Base-by-base conservation (phyloP, 2,888 invertebrate genomes). In the Pyrochroa serraticornis region DNA sequence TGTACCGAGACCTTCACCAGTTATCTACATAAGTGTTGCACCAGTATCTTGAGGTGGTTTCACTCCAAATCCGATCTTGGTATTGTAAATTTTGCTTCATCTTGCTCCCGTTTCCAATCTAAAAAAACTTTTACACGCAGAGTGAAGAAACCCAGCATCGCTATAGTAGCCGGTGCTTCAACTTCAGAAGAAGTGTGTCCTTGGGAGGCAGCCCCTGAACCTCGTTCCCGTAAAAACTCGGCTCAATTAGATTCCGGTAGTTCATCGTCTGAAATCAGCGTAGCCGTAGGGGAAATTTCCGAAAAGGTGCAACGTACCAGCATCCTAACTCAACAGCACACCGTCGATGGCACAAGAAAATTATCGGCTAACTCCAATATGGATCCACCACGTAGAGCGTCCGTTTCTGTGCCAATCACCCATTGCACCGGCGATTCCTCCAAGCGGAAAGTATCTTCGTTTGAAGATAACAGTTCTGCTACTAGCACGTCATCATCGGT, bases 231-330 rank as follows among this genome's bases (percentile, higher is more conserved):
- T 22, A 89, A 88, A 74, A 88, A 89, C 77, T 88, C 89, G 3
- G 80, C 84, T 8, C 84, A 84, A 67, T 78, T 89, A 39, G 89
- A 89, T 77, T 89, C 88, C 9, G 88, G 86, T 71, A 87, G 87
- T 72, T 89, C 89, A n/a, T 88, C 89, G 7, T 90, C 90, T 12
- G 91, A 92, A 75, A 84, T 89, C 61, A 88, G 88, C 74, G 81
- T 83, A 41, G 82, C 82, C n/a, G 70, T 74, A 7, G 67, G 65
- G 1, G 74, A 74, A 50, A 60, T 70, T 31, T 54, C 69, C 36
- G 74, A 73, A 45, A 67, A 71, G 60, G 72, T 88, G 67, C 83
- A 85, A 67, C 84, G 88, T 58, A 85, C 87, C 35, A 82, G 84
- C 71, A 82, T 82, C 30, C 80, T 90, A 60, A 84, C 84, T 46